A percentile compares a stretch with the other conserved stretches of the same genome.
Evolutionary conservation across 2,888 invertebrate genomes (phyloP).

Genomic region (Neoitamus cyanurus): DNA sequence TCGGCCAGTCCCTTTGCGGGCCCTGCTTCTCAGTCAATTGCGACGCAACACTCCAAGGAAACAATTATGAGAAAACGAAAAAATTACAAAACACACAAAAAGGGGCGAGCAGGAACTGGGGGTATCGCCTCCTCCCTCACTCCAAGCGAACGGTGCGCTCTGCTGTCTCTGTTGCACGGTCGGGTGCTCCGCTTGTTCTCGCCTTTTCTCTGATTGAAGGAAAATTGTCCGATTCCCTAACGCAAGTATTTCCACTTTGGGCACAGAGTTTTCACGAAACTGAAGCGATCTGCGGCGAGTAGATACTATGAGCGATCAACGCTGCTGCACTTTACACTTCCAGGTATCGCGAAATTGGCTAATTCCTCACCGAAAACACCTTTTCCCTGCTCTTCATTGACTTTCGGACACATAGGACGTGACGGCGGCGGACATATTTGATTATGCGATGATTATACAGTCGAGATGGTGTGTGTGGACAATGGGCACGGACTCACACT

Average conservation of each 20-base stretch:
- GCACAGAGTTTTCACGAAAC: not conserved
- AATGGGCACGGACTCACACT: not conserved
- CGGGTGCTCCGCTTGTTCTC: slow-evolving; percentile 20
- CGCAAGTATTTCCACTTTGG: slow-evolving; percentile 1
- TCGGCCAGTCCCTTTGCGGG: not conserved
- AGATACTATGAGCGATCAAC: not conserved
- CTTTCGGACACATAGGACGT: slow-evolving; percentile 45
- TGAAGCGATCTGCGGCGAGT: not conserved
- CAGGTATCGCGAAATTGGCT: not conserved
- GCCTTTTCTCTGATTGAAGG: slow-evolving; percentile 11
- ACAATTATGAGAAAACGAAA: slow-evolving; percentile 27
- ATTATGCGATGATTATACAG: slow-evolving; percentile 3
- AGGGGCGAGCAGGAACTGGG: slow-evolving; percentile 33
- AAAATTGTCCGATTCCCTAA: slow-evolving; percentile 11
- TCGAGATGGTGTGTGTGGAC: not conserved
- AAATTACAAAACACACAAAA: slow-evolving; percentile 48
- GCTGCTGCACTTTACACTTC: slow-evolving; percentile 31
- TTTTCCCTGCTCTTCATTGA: slow-evolving; percentile 29
- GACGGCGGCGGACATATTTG: slow-evolving; percentile 52
- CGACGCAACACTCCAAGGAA: slow-evolving; percentile 41
- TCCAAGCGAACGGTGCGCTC: not conserved
- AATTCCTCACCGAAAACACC: slow-evolving; percentile 24
- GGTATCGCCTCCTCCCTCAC: slow-evolving; percentile 19
- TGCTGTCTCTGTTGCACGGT: slow-evolving; percentile 13
- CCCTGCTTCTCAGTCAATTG: not conserved